phyloP scores from a whole-genome alignment of 1,140 invertebrate genomes.

The Listronotus bonariensis region DNA sequence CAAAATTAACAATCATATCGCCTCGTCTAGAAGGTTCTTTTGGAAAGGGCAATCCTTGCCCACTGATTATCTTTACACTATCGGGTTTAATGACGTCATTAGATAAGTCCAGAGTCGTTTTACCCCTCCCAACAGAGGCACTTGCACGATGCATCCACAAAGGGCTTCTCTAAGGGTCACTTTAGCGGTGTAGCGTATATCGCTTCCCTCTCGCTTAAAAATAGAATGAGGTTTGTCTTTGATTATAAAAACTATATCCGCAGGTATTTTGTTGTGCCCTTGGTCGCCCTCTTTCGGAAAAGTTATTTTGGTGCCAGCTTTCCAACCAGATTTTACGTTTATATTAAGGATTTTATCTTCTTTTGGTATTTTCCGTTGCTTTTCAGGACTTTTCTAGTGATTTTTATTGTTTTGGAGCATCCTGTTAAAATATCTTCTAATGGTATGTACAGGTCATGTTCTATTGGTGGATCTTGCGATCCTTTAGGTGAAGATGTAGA shows the following conservation, averaged over 20 bases:
- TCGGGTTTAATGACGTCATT: conserved; percentile 83
- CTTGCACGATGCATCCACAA: conserved; percentile 74
- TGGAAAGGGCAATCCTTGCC: conserved; percentile 83
- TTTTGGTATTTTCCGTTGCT: conserved; percentile 72
- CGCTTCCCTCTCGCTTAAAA: conserved; percentile 87
- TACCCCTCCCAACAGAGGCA: conserved; percentile 82
- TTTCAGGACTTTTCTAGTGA: conserved; percentile 76
- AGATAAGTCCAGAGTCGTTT: conserved; percentile 69
- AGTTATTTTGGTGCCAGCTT: conserved; percentile 92
- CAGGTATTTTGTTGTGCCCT: conserved; percentile 81
- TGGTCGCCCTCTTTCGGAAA: conserved; percentile 94
- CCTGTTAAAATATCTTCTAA: conserved; percentile 80
- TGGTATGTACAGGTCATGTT: conserved; percentile 83
- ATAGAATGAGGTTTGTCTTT: conserved; percentile 85
- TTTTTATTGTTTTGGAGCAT: conserved; percentile 96
- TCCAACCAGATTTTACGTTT: conserved; percentile 93
- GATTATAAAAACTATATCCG: conserved; percentile 95
- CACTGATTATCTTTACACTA: conserved; percentile 74
- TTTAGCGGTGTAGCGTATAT: conserved; percentile 82
- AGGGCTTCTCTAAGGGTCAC: conserved; percentile 80
- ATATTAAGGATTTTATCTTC: conserved; percentile 93
- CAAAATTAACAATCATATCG: conserved; percentile 86
- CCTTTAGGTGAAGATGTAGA: conserved; percentile 1
- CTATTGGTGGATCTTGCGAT: conserved; percentile 81
- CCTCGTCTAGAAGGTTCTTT: conserved; percentile 82